Evolutionary conservation across 1,140 invertebrate species (phyloP).

Genomic region (Rhizoglyphus robini): DNA sequence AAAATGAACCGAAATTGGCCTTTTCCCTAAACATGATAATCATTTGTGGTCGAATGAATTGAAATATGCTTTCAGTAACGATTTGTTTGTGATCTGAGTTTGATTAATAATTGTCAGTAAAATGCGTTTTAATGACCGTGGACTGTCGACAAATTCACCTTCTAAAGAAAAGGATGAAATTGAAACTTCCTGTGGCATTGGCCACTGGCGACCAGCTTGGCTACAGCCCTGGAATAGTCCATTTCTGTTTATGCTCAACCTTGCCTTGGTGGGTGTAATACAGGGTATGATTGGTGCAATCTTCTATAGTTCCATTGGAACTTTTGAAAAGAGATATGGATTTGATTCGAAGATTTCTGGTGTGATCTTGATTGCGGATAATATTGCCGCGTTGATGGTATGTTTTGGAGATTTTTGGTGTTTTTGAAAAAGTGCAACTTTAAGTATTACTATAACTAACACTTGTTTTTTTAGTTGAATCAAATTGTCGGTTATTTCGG

Average conservation of each 20-base stretch:
- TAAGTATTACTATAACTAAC: no score
- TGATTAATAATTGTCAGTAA: no score
- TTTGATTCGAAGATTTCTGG: slow-evolving; percentile 58
- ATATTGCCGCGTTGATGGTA: slow-evolving; percentile 21
- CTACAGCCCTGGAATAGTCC: slow-evolving; percentile 56
- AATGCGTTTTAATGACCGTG: no score
- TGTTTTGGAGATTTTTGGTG: background rate
- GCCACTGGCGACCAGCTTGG: slow-evolving; percentile 45
- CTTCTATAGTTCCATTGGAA: slow-evolving; percentile 49
- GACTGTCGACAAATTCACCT: no score
- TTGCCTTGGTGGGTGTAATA: slow-evolving; percentile 54
- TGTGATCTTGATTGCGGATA: slow-evolving; percentile 32
- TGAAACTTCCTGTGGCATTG: slow-evolving; percentile 41
- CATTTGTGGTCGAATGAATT: no score
- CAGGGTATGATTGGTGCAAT: slow-evolving; percentile 59
- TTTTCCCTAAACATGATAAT: no score
- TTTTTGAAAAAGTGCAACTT: background rate
- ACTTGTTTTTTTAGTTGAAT: slow-evolving; percentile 8
- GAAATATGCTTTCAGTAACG: no score
- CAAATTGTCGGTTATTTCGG: slow-evolving; percentile 49
- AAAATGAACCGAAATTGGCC: no score
- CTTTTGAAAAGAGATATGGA: slow-evolving; percentile 62
- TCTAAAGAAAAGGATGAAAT: background rate
- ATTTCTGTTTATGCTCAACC: slow-evolving; percentile 54
- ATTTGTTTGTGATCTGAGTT: no score